Conservation (phyloP, 2,888 invertebrate species). For the Sinopyrophorus schimmeli region DNA sequence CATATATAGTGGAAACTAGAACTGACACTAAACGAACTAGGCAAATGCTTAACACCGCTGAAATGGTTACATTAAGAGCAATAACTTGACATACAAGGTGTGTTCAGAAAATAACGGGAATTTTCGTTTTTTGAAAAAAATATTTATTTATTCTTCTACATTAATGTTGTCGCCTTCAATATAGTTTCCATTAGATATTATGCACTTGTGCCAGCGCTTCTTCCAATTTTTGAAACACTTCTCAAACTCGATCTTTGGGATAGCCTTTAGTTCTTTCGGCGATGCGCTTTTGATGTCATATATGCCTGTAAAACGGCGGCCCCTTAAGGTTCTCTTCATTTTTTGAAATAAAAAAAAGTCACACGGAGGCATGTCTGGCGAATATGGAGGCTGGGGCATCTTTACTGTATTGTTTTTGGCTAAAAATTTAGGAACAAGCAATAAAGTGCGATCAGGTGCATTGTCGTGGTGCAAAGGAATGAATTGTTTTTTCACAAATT, state of each 20-base stretch:
- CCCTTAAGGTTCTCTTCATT: constrained; percentile 36
- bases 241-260: constrained; percentile 35
- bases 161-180: constrained; percentile 31
- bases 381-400: constrained; percentile 31
- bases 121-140: no score
- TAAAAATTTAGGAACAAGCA: constrained; percentile 34
- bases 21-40: background rate
- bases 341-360: constrained; percentile 32
- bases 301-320: constrained; percentile 17
- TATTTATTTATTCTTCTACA: no score
- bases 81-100: background rate
- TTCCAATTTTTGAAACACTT: constrained; percentile 40
- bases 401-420: constrained; percentile 24
- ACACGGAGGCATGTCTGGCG: constrained; percentile 29
- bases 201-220: constrained; percentile 37
- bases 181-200: constrained; percentile 33
- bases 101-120: no score
- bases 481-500: background rate
- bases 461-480: constrained; percentile 2
- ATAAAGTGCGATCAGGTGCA: background rate
- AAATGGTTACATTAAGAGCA: constrained; percentile 2
- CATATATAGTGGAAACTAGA: no score
- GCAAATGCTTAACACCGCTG: constrained; percentile 1
- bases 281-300: constrained; percentile 36
- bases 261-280: constrained; percentile 35